Evolutionary conservation across 2,888 invertebrate genomes (phyloP), one percentile per base, ranked within the genome.

Genomic region (Phyllotreta cruciferae): DNA sequence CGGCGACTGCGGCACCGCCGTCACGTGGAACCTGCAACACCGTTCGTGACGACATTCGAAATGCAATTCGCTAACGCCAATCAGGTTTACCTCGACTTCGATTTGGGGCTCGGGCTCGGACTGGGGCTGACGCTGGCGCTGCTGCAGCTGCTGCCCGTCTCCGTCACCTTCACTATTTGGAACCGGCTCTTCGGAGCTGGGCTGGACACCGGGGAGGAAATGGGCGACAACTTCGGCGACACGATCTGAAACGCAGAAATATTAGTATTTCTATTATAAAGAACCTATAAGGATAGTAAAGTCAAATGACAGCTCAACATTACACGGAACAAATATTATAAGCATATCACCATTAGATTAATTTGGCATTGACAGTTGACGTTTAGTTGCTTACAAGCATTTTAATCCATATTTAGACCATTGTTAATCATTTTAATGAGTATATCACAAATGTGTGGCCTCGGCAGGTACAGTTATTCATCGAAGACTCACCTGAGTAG

Each of bases 161-260:
- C 72, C 11, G 63, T 54, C 10, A 77, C 75, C 65, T 71, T 73
- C 8, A 73, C 74, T 49, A 77, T 74, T 54, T 73, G 71, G 50
- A 77, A 77, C 24, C 77, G 74, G 54, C 74, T 76, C 57, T 73
- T 74, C 6, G 74, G 66, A 9, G 72, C 67, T 14, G 74, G 72
- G 58, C 71, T 71, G 5, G 74, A 56, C 1, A 69, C 67, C 3
- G 71, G 73, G n/a, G 77, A 73, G 38, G 74, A 71, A 37, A 74
- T 64, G 6, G 77, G 72, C 35, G 74, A 71, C 50, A 71, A 37
- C 6, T 58, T 60, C 35, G 70, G 67, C 24, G 73, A 73, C 24
- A 70, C 69, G 24, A 71, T 54, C 63, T 71, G 62, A 10, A 66
- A 68, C 6, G 54, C 38, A n/a, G 11, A 57, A 1, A 52, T 38